Evolutionary conservation across 2,797 vertebrate species (phyloP), one percentile per base, ranked within the genome.

Genomic region (Manis pentadactyla): DNA sequence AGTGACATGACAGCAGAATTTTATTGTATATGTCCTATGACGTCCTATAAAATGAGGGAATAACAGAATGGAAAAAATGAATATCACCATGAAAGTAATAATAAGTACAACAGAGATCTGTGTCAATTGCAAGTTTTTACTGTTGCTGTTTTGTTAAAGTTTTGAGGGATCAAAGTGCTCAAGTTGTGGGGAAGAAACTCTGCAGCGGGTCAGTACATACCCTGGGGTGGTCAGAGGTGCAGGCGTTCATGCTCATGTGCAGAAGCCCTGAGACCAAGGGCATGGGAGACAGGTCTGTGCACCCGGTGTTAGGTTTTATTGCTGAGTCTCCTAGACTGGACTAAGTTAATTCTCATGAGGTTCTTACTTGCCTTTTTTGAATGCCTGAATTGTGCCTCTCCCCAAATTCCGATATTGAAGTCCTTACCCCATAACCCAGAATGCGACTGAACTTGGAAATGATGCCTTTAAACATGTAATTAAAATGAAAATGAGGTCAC

Each of bases 401-500:
- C 12, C 0, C 59, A 85, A 73, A 39, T 55, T 46, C 2, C 55
- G 4, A 5, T 15, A 42, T 49, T 49, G 2, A 92, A 75, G 39
- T 61, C 25, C 55, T 46, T 66, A 83, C 3, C 17, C 12, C 25
- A 74, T 19, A 53, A 39, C 3, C 37, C 23, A 61, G 39, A 61
- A 81, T 31, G 12, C 37, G 39, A 31, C 29, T 59, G 3, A 71
- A 59, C 66, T 55, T 57, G 68, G 27, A 79, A 6, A 53, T 13
- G 51, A 27, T 39, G 8, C 57, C 64, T 55, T 49, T 68, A 90
- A 31, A 79, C 31, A 55, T 2, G 12, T 14, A 74, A n/a, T 73
- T 57, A 63, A 46, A 73, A 27, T 61, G 42, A 73, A 97, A 77
- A 79, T 27, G 37, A 27, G 8, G 42, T 55, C 75, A 64, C 37